Percentiles rank a stretch among this genome's conserved stretches.
Evolutionary conservation across 2,797 vertebrate genomes (phyloP).

Genomic region (Typhlichthys eigenmanni): DNA sequence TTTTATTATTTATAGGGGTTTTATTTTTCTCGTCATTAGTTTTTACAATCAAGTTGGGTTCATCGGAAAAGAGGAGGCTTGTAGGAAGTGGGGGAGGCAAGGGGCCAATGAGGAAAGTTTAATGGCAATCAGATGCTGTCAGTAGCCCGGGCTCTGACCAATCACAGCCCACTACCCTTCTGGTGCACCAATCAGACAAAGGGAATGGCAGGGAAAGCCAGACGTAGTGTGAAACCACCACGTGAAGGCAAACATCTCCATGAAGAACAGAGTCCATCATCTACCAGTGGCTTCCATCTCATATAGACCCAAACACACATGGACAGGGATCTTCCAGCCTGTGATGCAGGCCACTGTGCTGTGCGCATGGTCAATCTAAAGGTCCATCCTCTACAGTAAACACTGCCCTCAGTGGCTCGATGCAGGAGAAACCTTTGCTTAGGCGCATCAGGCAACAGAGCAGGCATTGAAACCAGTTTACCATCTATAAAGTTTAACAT

Average conservation of each 20-base stretch:
- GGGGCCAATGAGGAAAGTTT: neutral
- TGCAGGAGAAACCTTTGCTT: constrained; percentile 52
- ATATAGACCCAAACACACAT: constrained; percentile 12
- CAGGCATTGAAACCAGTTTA: constrained; percentile 11
- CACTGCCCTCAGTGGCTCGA: constrained; percentile 45
- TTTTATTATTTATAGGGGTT: constrained; percentile 29
- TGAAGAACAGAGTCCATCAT: too few relatives aligned
- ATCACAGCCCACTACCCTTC: constrained; percentile 10
- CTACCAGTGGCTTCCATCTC: constrained; percentile 1
- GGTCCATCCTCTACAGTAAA: constrained; percentile 52
- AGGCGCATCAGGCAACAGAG: constrained; percentile 32
- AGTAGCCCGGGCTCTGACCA: constrained; percentile 16
- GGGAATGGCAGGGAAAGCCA: constrained; percentile 9
- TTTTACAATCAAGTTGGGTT: constrained; percentile 81
- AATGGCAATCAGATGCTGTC: constrained; percentile 3
- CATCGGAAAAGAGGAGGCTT: constrained; percentile 56
- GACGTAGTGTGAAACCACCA: constrained; percentile 9
- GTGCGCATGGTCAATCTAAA: constrained; percentile 21
- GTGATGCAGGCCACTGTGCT: constrained; percentile 28
- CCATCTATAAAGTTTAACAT: too few relatives aligned
- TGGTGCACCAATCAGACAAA: constrained; percentile 12
- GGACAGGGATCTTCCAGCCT: constrained; percentile 20
- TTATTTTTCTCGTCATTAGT: constrained; percentile 54
- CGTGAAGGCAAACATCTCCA: constrained; percentile 2
- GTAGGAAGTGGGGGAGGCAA: constrained; percentile 32